phyloP scores from a whole-genome alignment of 1,140 invertebrate genomes.

The Pseudomyrmex flavicornis region DNA sequence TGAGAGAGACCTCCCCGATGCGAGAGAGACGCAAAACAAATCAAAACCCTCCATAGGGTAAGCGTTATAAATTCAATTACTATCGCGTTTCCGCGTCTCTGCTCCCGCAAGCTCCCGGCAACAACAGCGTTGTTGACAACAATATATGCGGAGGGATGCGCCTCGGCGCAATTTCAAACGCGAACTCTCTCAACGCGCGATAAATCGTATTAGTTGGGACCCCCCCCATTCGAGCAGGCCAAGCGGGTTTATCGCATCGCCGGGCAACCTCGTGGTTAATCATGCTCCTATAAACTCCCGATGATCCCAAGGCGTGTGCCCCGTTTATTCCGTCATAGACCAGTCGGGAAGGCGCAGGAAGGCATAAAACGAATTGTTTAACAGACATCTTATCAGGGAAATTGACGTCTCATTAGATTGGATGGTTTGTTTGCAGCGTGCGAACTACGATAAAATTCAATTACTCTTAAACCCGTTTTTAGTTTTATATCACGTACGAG shows the following conservation, averaged over 20 bases:
- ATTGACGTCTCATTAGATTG: constrained; percentile 19
- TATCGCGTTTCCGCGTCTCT: not conserved
- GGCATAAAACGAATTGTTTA: not conserved
- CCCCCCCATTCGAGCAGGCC: not conserved
- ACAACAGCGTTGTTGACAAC: constrained; percentile 36
- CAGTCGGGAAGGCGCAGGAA: not conserved
- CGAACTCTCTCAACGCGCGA: constrained; percentile 6
- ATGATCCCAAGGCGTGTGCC: constrained; percentile 4
- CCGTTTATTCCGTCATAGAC: constrained; percentile 21
- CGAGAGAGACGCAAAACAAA: not conserved
- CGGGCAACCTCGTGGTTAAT: constrained; percentile 24
- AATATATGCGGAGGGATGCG: constrained; percentile 20
- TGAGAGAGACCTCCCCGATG: constrained; percentile 1
- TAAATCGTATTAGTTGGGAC: constrained; percentile 53
- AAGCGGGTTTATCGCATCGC: constrained; percentile 29
- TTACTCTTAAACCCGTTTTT: not conserved
- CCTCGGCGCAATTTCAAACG: constrained; percentile 9
- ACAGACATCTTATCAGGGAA: constrained; percentile 18
- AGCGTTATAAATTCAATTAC: constrained; percentile 45
- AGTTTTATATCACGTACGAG: not conserved
- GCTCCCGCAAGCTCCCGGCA: not conserved
- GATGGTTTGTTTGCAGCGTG: not conserved
- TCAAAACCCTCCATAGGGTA: not conserved
- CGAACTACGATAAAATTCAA: constrained; percentile 19
- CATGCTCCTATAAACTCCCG: constrained; percentile 35